A percentile compares a stretch with the other conserved stretches of the same genome.
Conservation (phyloP, 2,113 vertebrate genomes). For the Oplegnathus fasciatus region DNA sequence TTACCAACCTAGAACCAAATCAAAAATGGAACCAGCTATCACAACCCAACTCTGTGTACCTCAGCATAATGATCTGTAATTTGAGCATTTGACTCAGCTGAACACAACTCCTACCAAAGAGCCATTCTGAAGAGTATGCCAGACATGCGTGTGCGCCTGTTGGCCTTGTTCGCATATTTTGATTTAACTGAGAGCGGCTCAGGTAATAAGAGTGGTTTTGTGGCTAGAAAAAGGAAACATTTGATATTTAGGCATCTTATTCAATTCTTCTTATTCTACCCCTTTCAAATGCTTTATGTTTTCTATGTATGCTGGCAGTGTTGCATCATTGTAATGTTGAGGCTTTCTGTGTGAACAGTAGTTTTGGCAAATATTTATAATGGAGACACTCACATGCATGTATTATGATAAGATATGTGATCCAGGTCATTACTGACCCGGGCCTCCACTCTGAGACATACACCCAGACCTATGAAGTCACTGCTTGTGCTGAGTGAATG, state of each 20-base stretch:
- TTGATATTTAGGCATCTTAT: background rate
- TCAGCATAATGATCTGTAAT: conserved; percentile 18
- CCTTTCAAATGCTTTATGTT: background rate
- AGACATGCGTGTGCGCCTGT: background rate
- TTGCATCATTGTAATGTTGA: background rate
- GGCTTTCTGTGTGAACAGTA: conserved; percentile 52
- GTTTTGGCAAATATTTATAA: conserved; percentile 46
- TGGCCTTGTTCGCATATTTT: background rate
- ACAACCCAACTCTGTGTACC: background rate
- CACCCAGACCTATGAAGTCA: conserved; percentile 43
- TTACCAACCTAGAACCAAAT: no score
- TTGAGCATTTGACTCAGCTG: conserved; percentile 13
- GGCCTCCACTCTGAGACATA: conserved; percentile 4
- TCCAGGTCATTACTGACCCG: conserved; percentile 38
- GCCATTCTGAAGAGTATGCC: conserved; percentile 1
- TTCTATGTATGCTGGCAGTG: background rate
- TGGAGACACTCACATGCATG: conserved; percentile 16
- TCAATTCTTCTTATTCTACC: background rate
- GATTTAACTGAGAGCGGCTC: background rate
- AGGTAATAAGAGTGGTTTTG: background rate
- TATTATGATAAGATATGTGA: conserved; percentile 56
- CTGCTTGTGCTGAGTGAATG: conserved; percentile 53
- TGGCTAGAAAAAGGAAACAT: background rate
- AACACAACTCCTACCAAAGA: background rate
- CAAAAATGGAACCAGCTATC: background rate